Base-by-base conservation (phyloP, 2,888 invertebrate genomes). In the Sclerodermus sp. region DNA sequence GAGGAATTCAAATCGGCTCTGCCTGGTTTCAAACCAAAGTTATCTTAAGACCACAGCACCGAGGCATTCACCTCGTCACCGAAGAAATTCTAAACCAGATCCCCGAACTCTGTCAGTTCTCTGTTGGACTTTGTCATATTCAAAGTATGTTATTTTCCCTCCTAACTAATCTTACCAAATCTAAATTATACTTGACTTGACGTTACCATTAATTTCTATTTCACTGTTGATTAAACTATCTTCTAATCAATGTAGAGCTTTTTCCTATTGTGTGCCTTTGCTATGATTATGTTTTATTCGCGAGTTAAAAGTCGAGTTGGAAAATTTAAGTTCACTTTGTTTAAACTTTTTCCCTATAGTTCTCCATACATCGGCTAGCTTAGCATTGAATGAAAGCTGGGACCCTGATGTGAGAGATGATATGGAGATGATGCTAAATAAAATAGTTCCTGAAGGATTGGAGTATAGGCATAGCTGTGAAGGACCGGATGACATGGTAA, bases 381-480 rank as follows among this genome's bases (percentile, higher is more conserved):
- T 97, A 80, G 93, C 95, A 68, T 84, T 96, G 79, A 96, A 96
- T 81, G 96, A 96, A 85, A 96, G 95, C 82, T 96, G 96, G 96
- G 96, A 96, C 83, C 95, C 95, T 62, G 93, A 94, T 81, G 96
- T 96, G 58, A 83, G 95, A 82, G 94, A 94, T 79, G 97, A 97
- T 79, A 96, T 96, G 94, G 96, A 97, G 83, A 96, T 96, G 94
- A 95, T 97, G 93, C 86, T 97, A 81, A 96, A 96, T 82, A 95
- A 94, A 87, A 92, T 97, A 81, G 93, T 97, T 82, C 96, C 96
- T 79, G 96, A 97, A 87, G 94, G 91, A 73, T 86, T 94, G 81
- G 91, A 91, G 71, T 97, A 96, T 81, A 87, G 93, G 81, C 97
- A 97, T 83, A 93, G 93, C 59, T 95, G 95, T 82, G 97, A 97